phyloP scores from a whole-genome alignment of 2,888 invertebrate genomes.

The Apamea monoglypha region DNA sequence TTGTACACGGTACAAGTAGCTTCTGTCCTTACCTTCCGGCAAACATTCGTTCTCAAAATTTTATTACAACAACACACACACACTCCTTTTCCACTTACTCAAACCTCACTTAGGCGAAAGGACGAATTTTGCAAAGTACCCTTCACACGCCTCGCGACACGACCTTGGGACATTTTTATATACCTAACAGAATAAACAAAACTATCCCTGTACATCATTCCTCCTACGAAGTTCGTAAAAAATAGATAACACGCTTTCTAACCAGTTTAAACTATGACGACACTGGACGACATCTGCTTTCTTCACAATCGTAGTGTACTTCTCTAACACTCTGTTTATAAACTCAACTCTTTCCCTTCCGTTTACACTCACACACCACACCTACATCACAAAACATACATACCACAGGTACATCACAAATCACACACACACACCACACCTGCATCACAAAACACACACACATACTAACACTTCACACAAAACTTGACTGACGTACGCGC shows the following conservation, averaged over 20 bases:
- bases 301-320: not conserved
- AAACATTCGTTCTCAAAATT: not conserved
- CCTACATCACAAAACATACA: not conserved
- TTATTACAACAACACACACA: not conserved
- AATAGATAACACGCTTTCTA: not conserved
- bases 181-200: not conserved
- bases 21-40: not conserved
- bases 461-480: too few species aligned
- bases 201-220: not conserved
- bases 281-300: not conserved
- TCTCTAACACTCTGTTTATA: not conserved
- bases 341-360: not conserved
- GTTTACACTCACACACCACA: not conserved
- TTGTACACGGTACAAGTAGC: too few species aligned
- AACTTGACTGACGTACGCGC: too few species aligned
- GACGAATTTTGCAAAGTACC: not conserved
- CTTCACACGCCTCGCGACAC: not conserved
- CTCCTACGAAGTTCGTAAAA: not conserved
- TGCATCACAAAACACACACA: too few species aligned
- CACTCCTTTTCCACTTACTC: not conserved
- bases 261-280: not conserved
- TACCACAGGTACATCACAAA: too few species aligned
- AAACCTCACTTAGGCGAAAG: not conserved
- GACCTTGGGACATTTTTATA: not conserved
- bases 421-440: too few species aligned